Conservation (phyloP, 1,140 invertebrate species). For the Drosophila chauvacae region DNA sequence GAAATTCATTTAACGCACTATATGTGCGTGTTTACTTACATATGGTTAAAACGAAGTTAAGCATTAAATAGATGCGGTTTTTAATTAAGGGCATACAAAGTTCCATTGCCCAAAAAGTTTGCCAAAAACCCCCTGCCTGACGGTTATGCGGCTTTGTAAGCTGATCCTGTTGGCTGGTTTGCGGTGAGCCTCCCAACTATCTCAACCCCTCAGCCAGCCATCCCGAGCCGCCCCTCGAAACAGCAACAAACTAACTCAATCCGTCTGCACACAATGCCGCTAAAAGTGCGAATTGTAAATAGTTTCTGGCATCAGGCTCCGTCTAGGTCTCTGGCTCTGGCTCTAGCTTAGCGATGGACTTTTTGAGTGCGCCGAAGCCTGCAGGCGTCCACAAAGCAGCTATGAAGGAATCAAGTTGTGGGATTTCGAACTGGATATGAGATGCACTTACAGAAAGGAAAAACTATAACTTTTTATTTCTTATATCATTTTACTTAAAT, state of each 20-base stretch:
- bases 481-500: not conserved
- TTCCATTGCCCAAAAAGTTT: conserved; percentile 22
- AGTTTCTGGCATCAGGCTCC: conserved; percentile 52
- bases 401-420: conserved; percentile 7
- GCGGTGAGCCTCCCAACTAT: conserved; percentile 38
- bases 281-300: conserved; percentile 76
- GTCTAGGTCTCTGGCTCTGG: not conserved
- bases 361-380: conserved; percentile 10
- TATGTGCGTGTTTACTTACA: conserved; percentile 1
- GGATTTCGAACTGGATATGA: not conserved
- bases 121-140: not conserved
- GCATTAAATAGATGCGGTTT: conserved; percentile 49
- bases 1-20: conserved; percentile 12
- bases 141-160: conserved; percentile 44
- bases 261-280: conserved; percentile 56
- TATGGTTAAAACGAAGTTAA: conserved; percentile 23
- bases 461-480: too few species aligned
- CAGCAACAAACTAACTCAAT: conserved; percentile 62
- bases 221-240: conserved; percentile 8
- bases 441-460: not conserved
- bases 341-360: conserved; percentile 36
- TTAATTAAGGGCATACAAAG: conserved; percentile 50
- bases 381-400: conserved; percentile 26
- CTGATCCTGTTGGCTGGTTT: conserved; percentile 44
- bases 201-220: conserved; percentile 10